Percentiles rank a stretch among this genome's conserved stretches.
These are phyloP conservation scores for Rhineura floridana DNA, from an alignment of 2,113 vertebrate species.

Conservation along the genomic window DNA sequence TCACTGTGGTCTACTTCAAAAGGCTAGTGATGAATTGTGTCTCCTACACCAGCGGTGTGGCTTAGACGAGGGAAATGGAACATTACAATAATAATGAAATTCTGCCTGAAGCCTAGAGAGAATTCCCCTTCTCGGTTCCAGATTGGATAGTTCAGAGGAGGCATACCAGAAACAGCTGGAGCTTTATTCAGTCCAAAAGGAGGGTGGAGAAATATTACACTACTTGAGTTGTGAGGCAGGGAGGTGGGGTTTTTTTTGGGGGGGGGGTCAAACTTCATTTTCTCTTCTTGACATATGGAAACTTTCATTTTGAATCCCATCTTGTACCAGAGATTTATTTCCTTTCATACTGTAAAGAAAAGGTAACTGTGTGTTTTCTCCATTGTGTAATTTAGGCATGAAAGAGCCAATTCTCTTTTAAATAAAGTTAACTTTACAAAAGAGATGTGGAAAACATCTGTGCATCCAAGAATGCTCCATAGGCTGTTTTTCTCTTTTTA, in stretches of 20 bases:
- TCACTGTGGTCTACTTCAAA: constrained; percentile 37
- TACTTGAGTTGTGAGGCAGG: not conserved
- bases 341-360: constrained; percentile 6
- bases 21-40: constrained; percentile 3
- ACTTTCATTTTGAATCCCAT: constrained; percentile 41
- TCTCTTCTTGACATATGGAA: constrained; percentile 39
- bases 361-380: constrained; percentile 6
- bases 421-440: not conserved
- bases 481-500: not conserved
- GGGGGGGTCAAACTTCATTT: constrained; percentile 22
- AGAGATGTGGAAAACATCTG: not conserved
- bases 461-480: not conserved
- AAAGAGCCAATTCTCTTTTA: not conserved
- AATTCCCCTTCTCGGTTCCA: constrained; percentile 1
- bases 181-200: constrained; percentile 51
- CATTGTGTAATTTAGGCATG: constrained; percentile 24
- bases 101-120: not conserved
- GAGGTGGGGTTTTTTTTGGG: not conserved
- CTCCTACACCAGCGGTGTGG: not conserved
- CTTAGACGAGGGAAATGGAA: constrained; percentile 20
- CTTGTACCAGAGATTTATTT: constrained; percentile 7
- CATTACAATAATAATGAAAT: constrained; percentile 31
- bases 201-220: not conserved
- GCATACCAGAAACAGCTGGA: constrained; percentile 39
- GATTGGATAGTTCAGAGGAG: constrained; percentile 42